These are phyloP conservation scores for Labeo calbasu DNA, from an alignment of 2,797 vertebrate genomes.

Conservation along the genomic window DNA sequence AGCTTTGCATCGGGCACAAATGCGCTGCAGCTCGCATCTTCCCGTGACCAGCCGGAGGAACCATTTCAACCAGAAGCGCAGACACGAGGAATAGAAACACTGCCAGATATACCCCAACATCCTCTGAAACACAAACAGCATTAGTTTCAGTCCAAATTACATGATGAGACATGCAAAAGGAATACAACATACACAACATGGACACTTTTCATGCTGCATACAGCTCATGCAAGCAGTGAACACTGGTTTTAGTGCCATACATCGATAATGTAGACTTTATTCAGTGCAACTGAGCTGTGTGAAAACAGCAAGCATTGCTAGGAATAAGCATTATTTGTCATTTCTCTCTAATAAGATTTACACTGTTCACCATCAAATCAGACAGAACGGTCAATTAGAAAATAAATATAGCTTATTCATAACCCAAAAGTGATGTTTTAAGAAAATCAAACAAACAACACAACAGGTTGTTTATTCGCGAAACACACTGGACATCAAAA, in stretches of 20 bases:
- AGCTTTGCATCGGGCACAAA: slow-evolving; percentile 76
- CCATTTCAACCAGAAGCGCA: slow-evolving; percentile 95
- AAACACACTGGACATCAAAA: background rate
- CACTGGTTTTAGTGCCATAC: background rate
- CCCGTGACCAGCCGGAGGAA: slow-evolving; percentile 85
- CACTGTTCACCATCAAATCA: background rate
- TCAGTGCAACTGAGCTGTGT: background rate
- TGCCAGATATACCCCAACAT: slow-evolving; percentile 87
- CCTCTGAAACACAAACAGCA: slow-evolving; percentile 67
- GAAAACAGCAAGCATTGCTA: background rate
- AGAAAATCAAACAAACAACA: background rate
- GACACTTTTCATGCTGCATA: background rate
- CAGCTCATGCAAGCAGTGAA: background rate
- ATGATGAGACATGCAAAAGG: background rate
- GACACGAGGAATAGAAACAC: slow-evolving; percentile 85
- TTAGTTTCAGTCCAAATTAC: no score
- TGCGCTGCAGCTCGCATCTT: slow-evolving; percentile 91
- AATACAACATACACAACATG: background rate
- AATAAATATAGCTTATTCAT: background rate
- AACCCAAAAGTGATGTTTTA: background rate
- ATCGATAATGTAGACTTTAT: background rate
- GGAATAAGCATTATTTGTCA: background rate
- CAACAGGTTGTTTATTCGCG: slow-evolving; percentile 41
- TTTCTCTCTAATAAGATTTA: background rate
- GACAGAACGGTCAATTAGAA: background rate